Evolutionary conservation across 1,140 invertebrate species (phyloP).

Genomic region (Lordiphosa stackelbergi): DNA sequence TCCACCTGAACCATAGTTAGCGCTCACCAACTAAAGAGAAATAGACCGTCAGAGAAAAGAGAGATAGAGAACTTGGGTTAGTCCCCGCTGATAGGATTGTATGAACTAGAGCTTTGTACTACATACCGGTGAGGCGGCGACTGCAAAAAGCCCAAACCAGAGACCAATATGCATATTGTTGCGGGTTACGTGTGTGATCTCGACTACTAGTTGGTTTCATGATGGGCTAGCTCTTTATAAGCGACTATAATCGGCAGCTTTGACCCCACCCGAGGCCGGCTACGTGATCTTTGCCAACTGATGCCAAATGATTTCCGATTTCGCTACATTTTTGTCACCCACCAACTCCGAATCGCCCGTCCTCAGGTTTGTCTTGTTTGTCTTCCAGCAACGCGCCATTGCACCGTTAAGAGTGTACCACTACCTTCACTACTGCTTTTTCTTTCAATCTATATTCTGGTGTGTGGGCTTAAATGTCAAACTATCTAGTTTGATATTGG

Average conservation of each 20-base stretch:
- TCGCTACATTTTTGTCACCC: constrained; percentile 47
- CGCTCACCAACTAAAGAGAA: constrained; percentile 54
- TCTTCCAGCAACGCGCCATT: not conserved
- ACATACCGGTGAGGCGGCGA: constrained; percentile 73
- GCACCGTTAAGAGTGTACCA: too few species aligned
- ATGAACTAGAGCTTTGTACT: not conserved
- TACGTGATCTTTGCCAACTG: constrained; percentile 59
- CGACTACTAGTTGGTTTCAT: constrained; percentile 56
- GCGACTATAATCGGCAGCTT: constrained; percentile 47
- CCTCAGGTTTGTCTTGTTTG: not conserved
- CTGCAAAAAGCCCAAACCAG: constrained; percentile 68
- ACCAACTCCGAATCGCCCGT: constrained; percentile 13
- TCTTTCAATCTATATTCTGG: too few species aligned
- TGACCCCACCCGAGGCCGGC: constrained; percentile 29
- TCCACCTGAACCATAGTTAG: constrained; percentile 50
- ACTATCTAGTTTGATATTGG: too few species aligned
- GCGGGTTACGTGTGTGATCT: constrained; percentile 50
- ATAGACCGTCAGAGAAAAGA: not conserved
- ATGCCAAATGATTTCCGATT: constrained; percentile 53
- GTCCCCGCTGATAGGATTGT: not conserved
- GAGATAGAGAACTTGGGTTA: constrained; percentile 7
- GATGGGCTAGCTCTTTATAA: constrained; percentile 59
- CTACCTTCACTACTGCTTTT: too few species aligned
- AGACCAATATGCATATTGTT: constrained; percentile 69
- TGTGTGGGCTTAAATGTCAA: too few species aligned